Evolutionary conservation across 2,797 vertebrate genomes (phyloP), one percentile per base, ranked within the genome.

Genomic region (Macrochelys suwanniensis): DNA sequence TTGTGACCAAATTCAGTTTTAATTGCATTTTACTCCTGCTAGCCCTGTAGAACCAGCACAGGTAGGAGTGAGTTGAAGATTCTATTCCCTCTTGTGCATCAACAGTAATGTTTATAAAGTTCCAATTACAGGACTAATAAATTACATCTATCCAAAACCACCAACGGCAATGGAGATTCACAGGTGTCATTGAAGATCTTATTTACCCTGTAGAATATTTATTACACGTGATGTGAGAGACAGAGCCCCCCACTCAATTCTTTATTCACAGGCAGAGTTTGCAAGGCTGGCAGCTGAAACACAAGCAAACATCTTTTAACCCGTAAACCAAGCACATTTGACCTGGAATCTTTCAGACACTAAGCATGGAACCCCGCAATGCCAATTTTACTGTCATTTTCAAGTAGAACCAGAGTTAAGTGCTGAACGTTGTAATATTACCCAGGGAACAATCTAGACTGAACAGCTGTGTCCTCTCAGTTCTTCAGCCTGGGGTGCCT

Each of bases 121-220:
- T 95, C 31, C 61, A 71, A 45, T 89, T 84, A 84, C 31, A 15
- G 0, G 1, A 78, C 68, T 17, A 21, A 74, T 94, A 76, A 85
- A 45, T 96, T 86, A 82, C 51, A n/a, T 74, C 82, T 83, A 65
- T 65, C 61, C 61, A 65, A 65, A 33, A 17, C 61, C 61, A 65
- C 28, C 13, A 4, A 65, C n/a, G 31, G 61, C 61, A 65, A n/a
- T n/a, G 61, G 33, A 33, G 82, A 89, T 92, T 61, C 90, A 94
- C 93, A 80, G 53, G 85, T 65, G 92, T n/a, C 91, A 54, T 7
- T 65, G 84, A 83, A 93, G 91, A 42, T 21, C 77, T 88, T 80
- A 84, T 82, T 37, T 0, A 0, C 49, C 37, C 59, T 54, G 45
- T 81, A 59, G 0, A 0, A 59, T 76, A 61, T 59, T 79, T 6